A percentile compares a stretch with the other conserved stretches of the same genome.
phyloP scores from a whole-genome alignment of 2,888 invertebrate genomes.

The Trichogramma evanescens region DNA sequence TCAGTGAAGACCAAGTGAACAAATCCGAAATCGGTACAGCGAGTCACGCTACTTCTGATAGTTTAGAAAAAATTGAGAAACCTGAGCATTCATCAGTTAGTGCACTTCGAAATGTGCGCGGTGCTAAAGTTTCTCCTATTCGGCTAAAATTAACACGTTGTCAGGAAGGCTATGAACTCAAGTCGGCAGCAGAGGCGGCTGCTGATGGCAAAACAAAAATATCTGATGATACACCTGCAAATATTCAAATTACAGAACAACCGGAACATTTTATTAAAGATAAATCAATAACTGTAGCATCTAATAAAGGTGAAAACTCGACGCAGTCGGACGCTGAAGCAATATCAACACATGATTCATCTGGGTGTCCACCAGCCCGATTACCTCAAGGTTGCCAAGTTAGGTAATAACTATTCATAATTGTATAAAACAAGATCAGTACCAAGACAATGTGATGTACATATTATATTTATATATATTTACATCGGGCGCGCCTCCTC shows the following conservation, averaged over 20 bases:
- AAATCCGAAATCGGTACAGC: constrained; percentile 13
- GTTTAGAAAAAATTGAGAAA: constrained; percentile 17
- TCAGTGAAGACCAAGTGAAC: constrained; percentile 16
- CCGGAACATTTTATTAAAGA: background rate
- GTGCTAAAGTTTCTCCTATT: constrained; percentile 69
- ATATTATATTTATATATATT: constrained; percentile 18
- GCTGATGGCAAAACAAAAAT: constrained; percentile 20
- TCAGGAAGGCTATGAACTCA: constrained; percentile 63
- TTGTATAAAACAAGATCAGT: constrained; percentile 35
- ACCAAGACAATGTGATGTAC: constrained; percentile 16
- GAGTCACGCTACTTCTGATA: constrained; percentile 1
- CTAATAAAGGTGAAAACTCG: background rate
- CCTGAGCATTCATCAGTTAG: constrained; percentile 34
- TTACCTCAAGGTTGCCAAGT: constrained; percentile 79
- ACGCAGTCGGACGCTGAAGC: constrained; percentile 2
- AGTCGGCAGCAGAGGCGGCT: constrained; percentile 32
- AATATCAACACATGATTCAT: constrained; percentile 29
- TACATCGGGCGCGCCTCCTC: background rate
- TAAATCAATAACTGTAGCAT: background rate
- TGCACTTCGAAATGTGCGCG: constrained; percentile 54
- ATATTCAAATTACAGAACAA: background rate
- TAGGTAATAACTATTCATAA: constrained; percentile 74
- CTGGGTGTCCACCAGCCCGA: constrained; percentile 52
- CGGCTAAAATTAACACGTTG: constrained; percentile 77
- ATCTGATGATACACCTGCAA: background rate